Evolutionary conservation across 2,113 vertebrate genomes (phyloP), one percentile per base, ranked within the genome.

Genomic region (Pelmatolapia mariae): DNA sequence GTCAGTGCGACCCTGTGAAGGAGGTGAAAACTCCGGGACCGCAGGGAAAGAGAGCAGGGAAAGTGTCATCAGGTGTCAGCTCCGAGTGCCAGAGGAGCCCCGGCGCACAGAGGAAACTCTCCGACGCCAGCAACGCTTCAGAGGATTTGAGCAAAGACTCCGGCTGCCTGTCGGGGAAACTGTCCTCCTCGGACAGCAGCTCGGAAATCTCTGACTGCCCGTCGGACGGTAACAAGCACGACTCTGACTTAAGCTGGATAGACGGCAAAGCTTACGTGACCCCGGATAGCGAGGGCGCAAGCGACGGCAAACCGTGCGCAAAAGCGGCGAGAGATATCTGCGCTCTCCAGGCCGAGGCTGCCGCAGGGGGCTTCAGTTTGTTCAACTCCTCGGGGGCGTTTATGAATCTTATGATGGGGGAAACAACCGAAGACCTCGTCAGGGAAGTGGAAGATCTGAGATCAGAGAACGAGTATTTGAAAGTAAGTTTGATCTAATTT

Each of bases 391-490:
- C 92, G 0, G 94, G 87, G 38, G 18, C 61, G 1, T 89, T 91
- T 15, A 84, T 93, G 91, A 97, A 98, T 88, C 92, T 98, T 86
- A 97, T 96, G 96, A 98, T 95, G 97, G 95, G 87, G 26, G 93
- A 95, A 13, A 96, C 97, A 50, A 96, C 96, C 1, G 97, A 98
- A 10, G 97, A 98, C 56, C 96, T 99, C 10, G 82, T 97, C 84
- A 95, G 97, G 4, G 99, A 99, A 90, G 95, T 99, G 91, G 98
- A 99, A n/a, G 99, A 99, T 79, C 86, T 99, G 90, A 97, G 98
- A 92, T 98, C 99, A 2, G 99, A 99, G 95, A 99, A 99, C 94
- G 98, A 99, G 94, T 99, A 99, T 95, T 96, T 99, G 86, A 99
- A 98, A 97, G 99, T 99, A 95, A 93, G 96, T 89, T 59, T 43